These are phyloP conservation scores for Ctenopoma multispine DNA, from an alignment of 2,797 vertebrate species.

Conservation along the genomic window DNA sequence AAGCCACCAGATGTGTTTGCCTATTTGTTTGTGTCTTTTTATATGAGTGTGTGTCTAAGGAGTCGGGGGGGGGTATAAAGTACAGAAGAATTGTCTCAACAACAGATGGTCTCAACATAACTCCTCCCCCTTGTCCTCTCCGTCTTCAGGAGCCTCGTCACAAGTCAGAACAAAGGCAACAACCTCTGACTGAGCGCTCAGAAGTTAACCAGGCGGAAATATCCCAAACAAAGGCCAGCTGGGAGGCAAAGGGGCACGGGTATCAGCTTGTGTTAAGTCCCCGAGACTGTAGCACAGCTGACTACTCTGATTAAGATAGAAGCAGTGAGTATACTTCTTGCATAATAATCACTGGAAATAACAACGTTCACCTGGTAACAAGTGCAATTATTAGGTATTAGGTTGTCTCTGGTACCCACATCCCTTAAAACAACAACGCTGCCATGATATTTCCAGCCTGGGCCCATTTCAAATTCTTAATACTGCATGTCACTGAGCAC, in stretches of 20 bases:
- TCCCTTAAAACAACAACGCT: slow-evolving; percentile 30
- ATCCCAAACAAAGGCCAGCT: slow-evolving; percentile 82
- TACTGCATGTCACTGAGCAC: slow-evolving; percentile 44
- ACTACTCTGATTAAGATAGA: slow-evolving; percentile 22
- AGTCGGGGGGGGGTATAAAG: slow-evolving; percentile 51
- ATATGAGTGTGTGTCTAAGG: slow-evolving; percentile 34
- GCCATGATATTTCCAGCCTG: slow-evolving; percentile 37
- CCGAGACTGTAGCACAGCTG: slow-evolving; percentile 36
- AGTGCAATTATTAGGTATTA: slow-evolving; percentile 30
- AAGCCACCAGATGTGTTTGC: slow-evolving; percentile 43
- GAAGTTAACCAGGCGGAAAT: slow-evolving; percentile 82
- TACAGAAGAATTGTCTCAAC: slow-evolving; percentile 67
- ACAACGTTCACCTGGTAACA: slow-evolving; percentile 19
- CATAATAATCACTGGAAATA: slow-evolving; percentile 19
- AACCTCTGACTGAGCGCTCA: slow-evolving; percentile 68
- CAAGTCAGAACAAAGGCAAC: slow-evolving; percentile 74
- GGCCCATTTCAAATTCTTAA: slow-evolving; percentile 37
- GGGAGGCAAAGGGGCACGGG: slow-evolving; percentile 63
- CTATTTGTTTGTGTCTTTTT: slow-evolving; percentile 37
- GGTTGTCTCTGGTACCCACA: slow-evolving; percentile 30
- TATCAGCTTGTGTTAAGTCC: slow-evolving; percentile 45
- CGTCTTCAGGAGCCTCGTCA: slow-evolving; percentile 66
- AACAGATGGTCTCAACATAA: slow-evolving; percentile 81
- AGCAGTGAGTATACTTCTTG: slow-evolving; percentile 1
- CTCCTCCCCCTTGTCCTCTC: slow-evolving; percentile 62